Percentiles rank a stretch among this genome's conserved stretches.
Conservation (phyloP, 2,797 vertebrate genomes). For the Lophius americanus region DNA sequence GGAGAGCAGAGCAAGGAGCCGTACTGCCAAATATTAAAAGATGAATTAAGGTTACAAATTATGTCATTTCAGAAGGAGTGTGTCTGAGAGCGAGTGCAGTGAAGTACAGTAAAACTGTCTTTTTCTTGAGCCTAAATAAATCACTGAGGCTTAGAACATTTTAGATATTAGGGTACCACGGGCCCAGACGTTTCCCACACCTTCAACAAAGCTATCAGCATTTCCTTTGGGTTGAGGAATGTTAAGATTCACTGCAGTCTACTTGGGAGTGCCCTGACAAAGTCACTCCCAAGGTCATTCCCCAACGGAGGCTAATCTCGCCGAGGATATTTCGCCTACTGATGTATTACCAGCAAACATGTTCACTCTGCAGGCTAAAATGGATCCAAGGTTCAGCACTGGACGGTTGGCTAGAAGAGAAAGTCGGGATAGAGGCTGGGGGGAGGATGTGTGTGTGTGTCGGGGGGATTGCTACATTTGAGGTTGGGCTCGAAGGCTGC, state of each 20-base stretch:
- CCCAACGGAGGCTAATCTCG: conserved; percentile 70
- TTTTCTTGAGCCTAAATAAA: conserved; percentile 18
- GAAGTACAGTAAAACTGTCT: conserved; percentile 11
- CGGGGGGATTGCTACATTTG: conserved; percentile 32
- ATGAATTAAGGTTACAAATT: not conserved
- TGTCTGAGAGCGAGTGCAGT: not conserved
- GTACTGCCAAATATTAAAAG: conserved; percentile 12
- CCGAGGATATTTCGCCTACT: conserved; percentile 71
- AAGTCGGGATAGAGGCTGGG: conserved; percentile 37
- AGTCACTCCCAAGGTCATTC: conserved; percentile 79
- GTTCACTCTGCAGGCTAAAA: conserved; percentile 74
- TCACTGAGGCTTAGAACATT: not conserved
- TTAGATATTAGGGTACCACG: conserved; percentile 10
- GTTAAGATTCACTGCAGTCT: conserved; percentile 70
- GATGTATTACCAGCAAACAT: conserved; percentile 76
- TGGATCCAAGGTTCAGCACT: conserved; percentile 49
- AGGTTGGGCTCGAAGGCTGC: conserved; percentile 42
- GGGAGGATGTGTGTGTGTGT: too few species aligned
- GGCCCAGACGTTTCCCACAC: conserved; percentile 6
- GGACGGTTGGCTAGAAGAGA: conserved; percentile 39
- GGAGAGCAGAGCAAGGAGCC: not conserved
- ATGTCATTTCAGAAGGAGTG: too few species aligned
- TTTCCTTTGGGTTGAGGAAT: conserved; percentile 36
- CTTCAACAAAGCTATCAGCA: conserved; percentile 16
- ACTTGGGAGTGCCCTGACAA: conserved; percentile 63